Evolutionary conservation across 2,888 invertebrate genomes (phyloP), one percentile per base, ranked within the genome.

Genomic region (Cephonodes hylas): DNA sequence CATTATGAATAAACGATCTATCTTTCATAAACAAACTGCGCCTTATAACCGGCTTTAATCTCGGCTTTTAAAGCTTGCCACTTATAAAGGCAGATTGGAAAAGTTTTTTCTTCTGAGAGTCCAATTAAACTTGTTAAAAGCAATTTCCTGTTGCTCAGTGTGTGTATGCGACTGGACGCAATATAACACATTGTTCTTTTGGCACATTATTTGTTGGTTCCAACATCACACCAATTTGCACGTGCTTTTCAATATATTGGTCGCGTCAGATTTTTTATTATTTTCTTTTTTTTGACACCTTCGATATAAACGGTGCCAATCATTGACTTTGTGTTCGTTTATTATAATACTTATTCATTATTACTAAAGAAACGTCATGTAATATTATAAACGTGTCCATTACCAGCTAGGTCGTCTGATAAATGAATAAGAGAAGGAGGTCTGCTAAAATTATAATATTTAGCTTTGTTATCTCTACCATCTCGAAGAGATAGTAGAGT

Each of bases 121-220:
- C 87, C 88, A 90, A 89, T 90, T 89, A 89, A 89, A 90, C 77
- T 91, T 89, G 89, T 89, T 89, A 85, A 80, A 88, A 87, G 87
- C 85, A 87, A 88, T 89, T 89, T 89, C 86, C 86, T 77, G 73
- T 64, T 74, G 73, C 67, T 74, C 71, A 76, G 76, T 80, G 81
- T 84, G 81, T 85, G 83, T 75, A 75, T 74, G 69, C 61, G 61
- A 72, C 70, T 70, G 81, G 78, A 77, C 75, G 72, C 68, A 70
- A 65, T 58, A 57, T 58, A 62, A 70, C 66, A 64, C 66, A 63
- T 66, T 13, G 27, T 71, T 71, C 23, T 60, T 60, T 18, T 25
- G n/a, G 10, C 42, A 1, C 15, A 71, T 20, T 42, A 38, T 38
- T 42, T 60, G n/a, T 53, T 53, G 22, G n/a, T 23, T 25, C 23